phyloP scores from a whole-genome alignment of 2,797 vertebrate genomes.

The Girardinus metallicus region DNA sequence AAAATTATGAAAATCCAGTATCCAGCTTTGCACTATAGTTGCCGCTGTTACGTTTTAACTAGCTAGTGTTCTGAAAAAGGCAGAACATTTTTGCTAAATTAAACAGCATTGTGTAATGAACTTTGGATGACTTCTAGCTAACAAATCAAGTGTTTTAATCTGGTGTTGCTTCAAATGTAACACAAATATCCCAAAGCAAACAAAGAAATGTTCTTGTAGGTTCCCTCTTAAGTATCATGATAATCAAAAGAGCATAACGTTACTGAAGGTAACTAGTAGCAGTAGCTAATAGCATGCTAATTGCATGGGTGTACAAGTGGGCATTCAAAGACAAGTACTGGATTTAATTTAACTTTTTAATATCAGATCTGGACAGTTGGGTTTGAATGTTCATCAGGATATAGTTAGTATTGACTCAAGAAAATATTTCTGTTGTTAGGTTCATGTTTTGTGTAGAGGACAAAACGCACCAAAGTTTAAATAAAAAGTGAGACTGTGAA shows the following conservation, averaged over 20 bases:
- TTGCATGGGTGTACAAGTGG: conserved; percentile 20
- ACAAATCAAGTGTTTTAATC: not conserved
- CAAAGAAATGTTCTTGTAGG: conserved; percentile 21
- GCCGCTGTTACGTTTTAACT: conserved; percentile 24
- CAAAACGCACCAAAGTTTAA: not conserved
- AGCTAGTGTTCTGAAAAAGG: conserved; percentile 26
- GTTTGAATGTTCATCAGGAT: conserved; percentile 18
- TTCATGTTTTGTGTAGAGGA: conserved; percentile 2
- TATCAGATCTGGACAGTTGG: conserved; percentile 25
- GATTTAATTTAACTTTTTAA: conserved; percentile 41
- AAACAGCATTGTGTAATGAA: conserved; percentile 24
- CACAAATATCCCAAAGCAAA: not conserved
- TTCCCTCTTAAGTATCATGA: conserved; percentile 7
- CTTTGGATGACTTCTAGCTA: conserved; percentile 16
- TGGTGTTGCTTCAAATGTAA: conserved; percentile 22
- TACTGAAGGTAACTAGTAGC: conserved; percentile 13
- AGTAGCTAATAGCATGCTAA: not conserved
- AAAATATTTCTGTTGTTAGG: conserved; percentile 27
- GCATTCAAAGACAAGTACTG: conserved; percentile 16
- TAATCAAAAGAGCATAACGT: conserved; percentile 15
- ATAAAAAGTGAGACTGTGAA: not conserved
- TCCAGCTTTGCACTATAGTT: conserved; percentile 37
- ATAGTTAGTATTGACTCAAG: conserved; percentile 38
- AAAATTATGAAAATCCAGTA: conserved; percentile 33
- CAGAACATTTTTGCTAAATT: conserved; percentile 7